A percentile compares a stretch with the other conserved stretches of the same genome.
Conservation (phyloP, 2,888 invertebrate species). For the Phania funesta region DNA sequence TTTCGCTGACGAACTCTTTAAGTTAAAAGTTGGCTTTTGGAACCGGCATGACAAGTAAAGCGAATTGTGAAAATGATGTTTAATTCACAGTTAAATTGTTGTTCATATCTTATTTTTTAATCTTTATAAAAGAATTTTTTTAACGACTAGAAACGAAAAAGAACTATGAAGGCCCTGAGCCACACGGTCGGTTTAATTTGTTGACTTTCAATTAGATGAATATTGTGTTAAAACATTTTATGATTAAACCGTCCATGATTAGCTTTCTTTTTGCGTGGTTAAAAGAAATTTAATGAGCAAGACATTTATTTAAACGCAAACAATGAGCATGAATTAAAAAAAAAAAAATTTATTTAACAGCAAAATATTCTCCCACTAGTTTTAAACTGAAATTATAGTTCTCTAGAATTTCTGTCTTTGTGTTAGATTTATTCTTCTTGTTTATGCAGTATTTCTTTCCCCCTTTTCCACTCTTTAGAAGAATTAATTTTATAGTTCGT, state of each 20-base stretch:
- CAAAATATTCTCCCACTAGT: slow-evolving; percentile 42
- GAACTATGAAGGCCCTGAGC: background rate
- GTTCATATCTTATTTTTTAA: slow-evolving; percentile 23
- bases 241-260: slow-evolving; percentile 3
- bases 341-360: background rate
- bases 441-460: slow-evolving; percentile 10
- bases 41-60: slow-evolving; percentile 30
- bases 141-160: background rate
- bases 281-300: slow-evolving; percentile 6
- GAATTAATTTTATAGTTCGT: slow-evolving; percentile 30
- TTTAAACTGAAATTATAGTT: slow-evolving; percentile 43
- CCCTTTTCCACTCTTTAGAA: background rate
- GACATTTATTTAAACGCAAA: slow-evolving; percentile 8
- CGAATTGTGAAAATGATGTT: slow-evolving; percentile 31
- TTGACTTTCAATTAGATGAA: slow-evolving; percentile 36
- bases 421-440: slow-evolving; percentile 21
- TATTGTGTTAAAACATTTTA: slow-evolving; percentile 27
- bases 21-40: slow-evolving; percentile 25
- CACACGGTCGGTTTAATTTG: slow-evolving; percentile 4
- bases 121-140: background rate
- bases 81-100: slow-evolving; percentile 53
- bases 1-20: background rate
- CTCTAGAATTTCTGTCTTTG: background rate
- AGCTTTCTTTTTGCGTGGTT: slow-evolving; percentile 7
- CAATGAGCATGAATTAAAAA: background rate